Base-by-base conservation (phyloP, 1,140 invertebrate species). In the Vanessa atalanta region DNA sequence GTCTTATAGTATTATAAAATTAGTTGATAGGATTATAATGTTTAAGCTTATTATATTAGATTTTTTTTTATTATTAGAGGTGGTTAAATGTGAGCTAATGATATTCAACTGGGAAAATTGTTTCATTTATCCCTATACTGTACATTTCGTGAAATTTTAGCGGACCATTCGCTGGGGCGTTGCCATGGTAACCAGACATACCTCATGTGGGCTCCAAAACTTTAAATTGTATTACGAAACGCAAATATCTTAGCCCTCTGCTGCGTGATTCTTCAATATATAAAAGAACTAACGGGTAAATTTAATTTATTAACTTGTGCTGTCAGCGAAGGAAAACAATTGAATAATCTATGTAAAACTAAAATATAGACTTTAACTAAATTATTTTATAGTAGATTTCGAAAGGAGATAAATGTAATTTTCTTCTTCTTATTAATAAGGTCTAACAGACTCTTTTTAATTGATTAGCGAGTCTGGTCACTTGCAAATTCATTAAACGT, bases 221-320 rank as follows among this genome's bases (percentile, higher is more conserved):
- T 91, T 91, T 92, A 90, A 92, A 91, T 91, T 92, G 86, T 88
- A 89, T 91, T 91, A 87, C 85, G 85, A 78, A 81, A 78, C 81
- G 79, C 78, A 83, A 84, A 89, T 86, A 87, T 86, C 83, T 87
- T 81, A 69, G 63, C 48, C 50, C 53, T 48, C 12, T 63, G 31
- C 53, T 60, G 60, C 51, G 65, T 75, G 53, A 66, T 75, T 64
- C 72, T 74, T 68, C 65, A 48, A 57, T 26, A 48, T 53, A 43
- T 9, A 57, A 2, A 60, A 37, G 53, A 53, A 73, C 43, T 47
- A 69, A 53, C 47, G 57, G 23, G 23, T 47, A 64, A 73, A 23
- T 61, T 57, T 73, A 64, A 68, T 65, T 63, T 70, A 57, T 65
- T 65, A 72, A 57, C 13, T 61, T 37, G 14, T 37, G 13, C 14